Percentiles rank a stretch among this genome's conserved stretches.
Conservation (phyloP, 2,113 vertebrate species). For the Phylloscopus trochilus region DNA sequence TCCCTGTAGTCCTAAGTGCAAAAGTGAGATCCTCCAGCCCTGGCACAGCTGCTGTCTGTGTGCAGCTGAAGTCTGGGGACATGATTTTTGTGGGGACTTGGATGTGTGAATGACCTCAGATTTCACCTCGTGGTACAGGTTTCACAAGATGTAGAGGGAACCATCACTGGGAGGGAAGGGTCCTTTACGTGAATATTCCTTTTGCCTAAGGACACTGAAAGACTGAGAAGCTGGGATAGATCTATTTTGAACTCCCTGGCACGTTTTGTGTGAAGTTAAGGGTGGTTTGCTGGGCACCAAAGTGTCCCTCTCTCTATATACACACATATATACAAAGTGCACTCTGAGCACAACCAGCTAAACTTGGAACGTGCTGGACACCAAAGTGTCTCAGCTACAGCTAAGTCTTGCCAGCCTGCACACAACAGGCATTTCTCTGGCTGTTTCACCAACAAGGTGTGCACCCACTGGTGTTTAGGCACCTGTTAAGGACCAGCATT, state of each 20-base stretch:
- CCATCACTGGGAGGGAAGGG: not conserved
- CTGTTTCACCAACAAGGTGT: not conserved
- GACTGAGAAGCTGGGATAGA: not conserved
- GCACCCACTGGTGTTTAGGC: not conserved
- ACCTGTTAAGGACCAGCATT: not conserved
- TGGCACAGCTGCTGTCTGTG: not conserved
- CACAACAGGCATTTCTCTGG: not conserved
- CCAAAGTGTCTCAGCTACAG: not conserved
- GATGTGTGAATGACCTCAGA: not conserved
- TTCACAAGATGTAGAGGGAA: not conserved
- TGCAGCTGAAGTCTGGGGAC: not conserved
- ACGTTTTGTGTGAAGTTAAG: not conserved
- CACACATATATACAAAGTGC: accelerated
- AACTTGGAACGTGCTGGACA: not conserved
- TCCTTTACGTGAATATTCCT: not conserved
- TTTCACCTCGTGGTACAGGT: not conserved
- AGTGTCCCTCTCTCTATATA: not conserved
- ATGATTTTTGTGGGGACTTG: not conserved
- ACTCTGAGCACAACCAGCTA: not conserved
- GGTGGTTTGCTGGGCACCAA: not conserved
- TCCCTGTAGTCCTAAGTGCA: not conserved
- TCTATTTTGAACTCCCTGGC: not conserved
- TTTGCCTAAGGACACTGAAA: not conserved
- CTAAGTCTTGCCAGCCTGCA: not conserved
- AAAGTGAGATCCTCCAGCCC: not conserved